A percentile compares a stretch with the other conserved stretches of the same genome.
Conservation (phyloP, 1,140 invertebrate species). For the Leptinotarsa lineolata region DNA sequence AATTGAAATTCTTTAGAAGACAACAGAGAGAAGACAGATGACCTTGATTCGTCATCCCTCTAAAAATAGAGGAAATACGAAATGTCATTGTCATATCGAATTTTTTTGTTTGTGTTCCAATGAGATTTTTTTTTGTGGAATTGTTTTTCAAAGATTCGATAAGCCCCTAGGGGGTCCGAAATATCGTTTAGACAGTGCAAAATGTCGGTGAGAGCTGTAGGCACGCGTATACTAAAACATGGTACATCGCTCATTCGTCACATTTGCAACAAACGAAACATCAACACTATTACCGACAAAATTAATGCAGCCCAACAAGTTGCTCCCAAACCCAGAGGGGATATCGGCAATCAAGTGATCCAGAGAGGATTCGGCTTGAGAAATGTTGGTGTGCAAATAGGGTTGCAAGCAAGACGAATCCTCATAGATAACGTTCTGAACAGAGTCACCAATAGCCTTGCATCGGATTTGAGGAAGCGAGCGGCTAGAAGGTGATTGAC, state of each 20-base stretch:
- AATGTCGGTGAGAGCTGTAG: slow-evolving; percentile 53
- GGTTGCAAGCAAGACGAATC: slow-evolving; percentile 64
- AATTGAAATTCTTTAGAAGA: too few species aligned
- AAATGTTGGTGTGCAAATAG: slow-evolving; percentile 61
- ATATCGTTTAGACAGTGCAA: slow-evolving; percentile 25
- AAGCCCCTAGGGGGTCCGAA: slow-evolving; percentile 16
- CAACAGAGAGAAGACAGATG: too few species aligned
- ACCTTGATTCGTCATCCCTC: too few species aligned
- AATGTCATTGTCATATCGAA: background rate
- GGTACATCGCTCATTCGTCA: slow-evolving; percentile 49
- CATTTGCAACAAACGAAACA: slow-evolving; percentile 45
- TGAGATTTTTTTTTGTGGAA: background rate
- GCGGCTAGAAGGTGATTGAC: slow-evolving; percentile 60
- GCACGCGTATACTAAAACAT: slow-evolving; percentile 52
- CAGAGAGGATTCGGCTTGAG: slow-evolving; percentile 50
- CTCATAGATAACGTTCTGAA: slow-evolving; percentile 73
- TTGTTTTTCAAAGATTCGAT: background rate
- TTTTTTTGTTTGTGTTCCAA: background rate
- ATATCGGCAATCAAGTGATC: slow-evolving; percentile 44
- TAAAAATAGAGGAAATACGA: background rate
- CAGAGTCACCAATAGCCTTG: slow-evolving; percentile 68
- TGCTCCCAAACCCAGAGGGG: slow-evolving; percentile 47
- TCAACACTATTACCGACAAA: slow-evolving; percentile 49
- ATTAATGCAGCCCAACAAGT: slow-evolving; percentile 47
- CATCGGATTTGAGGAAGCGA: slow-evolving; percentile 65